These are phyloP conservation scores for Athene cunicularia DNA, from an alignment of 2,113 vertebrate species.

Conservation along the genomic window DNA sequence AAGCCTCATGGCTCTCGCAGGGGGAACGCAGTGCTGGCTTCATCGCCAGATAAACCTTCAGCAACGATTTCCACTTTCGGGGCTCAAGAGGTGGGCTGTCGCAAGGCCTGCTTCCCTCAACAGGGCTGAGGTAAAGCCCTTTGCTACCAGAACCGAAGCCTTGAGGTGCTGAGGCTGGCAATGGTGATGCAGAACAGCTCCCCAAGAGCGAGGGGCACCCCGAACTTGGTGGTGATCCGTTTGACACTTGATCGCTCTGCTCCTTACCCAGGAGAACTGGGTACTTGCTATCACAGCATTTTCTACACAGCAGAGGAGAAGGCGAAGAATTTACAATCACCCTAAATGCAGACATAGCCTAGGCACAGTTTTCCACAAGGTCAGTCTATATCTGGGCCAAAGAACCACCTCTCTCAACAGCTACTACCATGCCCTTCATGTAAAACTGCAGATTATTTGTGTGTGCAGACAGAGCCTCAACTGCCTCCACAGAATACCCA, in stretches of 20 bases:
- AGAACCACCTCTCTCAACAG: background rate
- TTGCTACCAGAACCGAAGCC: background rate
- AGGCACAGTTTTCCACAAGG: background rate
- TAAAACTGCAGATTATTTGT: background rate
- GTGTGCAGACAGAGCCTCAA: background rate
- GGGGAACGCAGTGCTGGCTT: background rate
- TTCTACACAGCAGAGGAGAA: background rate
- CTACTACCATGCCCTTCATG: background rate
- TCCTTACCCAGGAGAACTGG: background rate
- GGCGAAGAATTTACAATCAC: background rate
- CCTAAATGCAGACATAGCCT: background rate
- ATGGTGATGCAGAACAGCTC: background rate
- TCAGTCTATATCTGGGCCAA: background rate
- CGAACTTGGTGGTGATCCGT: too few species aligned
- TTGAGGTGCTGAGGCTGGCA: background rate
- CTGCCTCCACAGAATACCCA: background rate
- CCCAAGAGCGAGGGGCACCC: background rate
- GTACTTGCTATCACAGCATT: background rate
- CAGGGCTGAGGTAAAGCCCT: background rate
- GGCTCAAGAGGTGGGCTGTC: background rate
- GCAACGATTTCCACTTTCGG: rapidly evolving
- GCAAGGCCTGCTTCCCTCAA: rapidly evolving
- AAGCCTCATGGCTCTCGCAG: background rate
- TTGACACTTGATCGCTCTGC: background rate
- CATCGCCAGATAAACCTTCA: background rate